Percentiles rank a stretch among this genome's conserved stretches.
Conservation (phyloP, 2,113 vertebrate genomes). For the Silurus glanis region DNA sequence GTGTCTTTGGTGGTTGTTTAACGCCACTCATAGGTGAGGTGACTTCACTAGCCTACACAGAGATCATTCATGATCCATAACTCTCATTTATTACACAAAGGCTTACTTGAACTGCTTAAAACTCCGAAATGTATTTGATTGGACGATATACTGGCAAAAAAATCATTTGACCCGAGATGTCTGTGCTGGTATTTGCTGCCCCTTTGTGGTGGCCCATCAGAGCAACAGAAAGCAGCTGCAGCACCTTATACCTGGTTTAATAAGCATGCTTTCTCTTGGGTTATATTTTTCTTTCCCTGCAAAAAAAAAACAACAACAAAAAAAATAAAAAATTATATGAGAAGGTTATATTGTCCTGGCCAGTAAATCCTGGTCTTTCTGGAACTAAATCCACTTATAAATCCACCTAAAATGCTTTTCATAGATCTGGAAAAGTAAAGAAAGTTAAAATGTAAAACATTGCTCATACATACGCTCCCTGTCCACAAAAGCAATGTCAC, state of each 20-base stretch:
- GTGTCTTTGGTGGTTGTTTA: neutral
- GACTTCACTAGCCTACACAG: neutral
- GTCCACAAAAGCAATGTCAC: too few relatives aligned
- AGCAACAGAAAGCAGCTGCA: neutral
- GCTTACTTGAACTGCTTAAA: neutral
- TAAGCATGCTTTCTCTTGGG: conserved; percentile 9
- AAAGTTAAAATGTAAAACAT: too few relatives aligned
- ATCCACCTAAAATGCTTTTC: conserved; percentile 22
- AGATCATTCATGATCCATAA: neutral
- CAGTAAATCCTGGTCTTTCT: neutral
- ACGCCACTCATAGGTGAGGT: neutral
- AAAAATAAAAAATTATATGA: conserved; percentile 24
- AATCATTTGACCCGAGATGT: neutral
- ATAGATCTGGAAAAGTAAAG: too few relatives aligned
- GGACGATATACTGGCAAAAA: neutral
- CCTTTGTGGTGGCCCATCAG: conserved; percentile 33
- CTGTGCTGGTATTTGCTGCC: conserved; percentile 35
- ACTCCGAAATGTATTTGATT: neutral
- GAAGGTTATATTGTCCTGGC: conserved; percentile 9
- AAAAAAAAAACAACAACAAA: neutral
- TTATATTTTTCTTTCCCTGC: neutral
- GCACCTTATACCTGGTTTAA: neutral
- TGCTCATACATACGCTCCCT: too few relatives aligned
- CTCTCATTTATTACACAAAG: neutral
- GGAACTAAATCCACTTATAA: conserved; percentile 13